These are phyloP conservation scores for Tiphia femorata DNA, from an alignment of 2,888 invertebrate species.

Conservation along the genomic window DNA sequence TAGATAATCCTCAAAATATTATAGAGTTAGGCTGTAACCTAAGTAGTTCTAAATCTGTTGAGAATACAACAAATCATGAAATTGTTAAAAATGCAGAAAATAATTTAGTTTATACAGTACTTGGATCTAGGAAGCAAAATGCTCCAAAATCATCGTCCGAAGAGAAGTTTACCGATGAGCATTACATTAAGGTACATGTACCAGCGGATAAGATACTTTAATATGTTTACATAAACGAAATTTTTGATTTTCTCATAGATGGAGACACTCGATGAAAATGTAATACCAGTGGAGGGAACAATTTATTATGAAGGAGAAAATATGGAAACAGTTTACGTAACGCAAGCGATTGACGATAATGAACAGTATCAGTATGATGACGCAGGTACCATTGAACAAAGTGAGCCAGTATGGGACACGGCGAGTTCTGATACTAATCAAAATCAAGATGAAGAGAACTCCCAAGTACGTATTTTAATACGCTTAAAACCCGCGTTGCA, in stretches of 20 bases:
- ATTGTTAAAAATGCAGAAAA: conserved; percentile 63
- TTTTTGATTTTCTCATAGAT: conserved; percentile 44
- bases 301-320: conserved; percentile 66
- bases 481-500: background rate
- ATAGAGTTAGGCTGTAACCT: conserved; percentile 33
- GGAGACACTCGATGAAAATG: conserved; percentile 58
- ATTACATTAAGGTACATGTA: conserved; percentile 52
- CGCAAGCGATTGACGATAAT: conserved; percentile 52
- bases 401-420: conserved; percentile 59
- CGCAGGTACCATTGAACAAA: conserved; percentile 50
- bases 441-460: conserved; percentile 44
- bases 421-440: conserved; percentile 44
- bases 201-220: background rate
- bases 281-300: conserved; percentile 60
- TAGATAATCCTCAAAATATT: conserved; percentile 23
- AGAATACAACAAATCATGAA: conserved; percentile 50
- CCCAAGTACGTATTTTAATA: conserved; percentile 41
- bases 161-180: conserved; percentile 36
- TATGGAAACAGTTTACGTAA: conserved; percentile 61
- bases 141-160: conserved; percentile 35
- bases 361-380: conserved; percentile 55
- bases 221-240: background rate
- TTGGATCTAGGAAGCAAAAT: conserved; percentile 60
- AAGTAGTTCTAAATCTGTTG: conserved; percentile 32
- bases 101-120: conserved; percentile 64